A percentile compares a stretch with the other conserved stretches of the same genome.
phyloP scores from a whole-genome alignment of 2,113 vertebrate species.

The Sus scrofa region T2T-Sscrofa CM000812.6:235875001-235875500 shows the following conservation, averaged over 20 bases:
- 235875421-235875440: too few species aligned
- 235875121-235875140: not conserved
- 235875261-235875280: conserved; percentile 31
- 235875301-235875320: conserved; percentile 2
- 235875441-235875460: too few species aligned
- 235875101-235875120: not conserved
- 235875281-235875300: conserved; percentile 22
- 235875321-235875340: conserved; percentile 53
- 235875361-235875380: conserved; percentile 45
- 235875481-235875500: too few species aligned
- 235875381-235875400: not conserved
- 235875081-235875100: not conserved
- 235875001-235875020: conserved; percentile 19
- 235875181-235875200: conserved; percentile 34
- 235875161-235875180: not conserved
- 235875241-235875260: not conserved
- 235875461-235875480: too few species aligned
- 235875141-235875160: not conserved
- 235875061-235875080: not conserved
- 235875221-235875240: not conserved
- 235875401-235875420: too few species aligned
- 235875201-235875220: conserved; percentile 11
- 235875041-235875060: not conserved
- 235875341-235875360: not conserved
- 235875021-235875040: not conserved